Evolutionary conservation across 2,888 invertebrate species (phyloP), one percentile per base, ranked within the genome.

Genomic region (Hydriomena furcata): DNA sequence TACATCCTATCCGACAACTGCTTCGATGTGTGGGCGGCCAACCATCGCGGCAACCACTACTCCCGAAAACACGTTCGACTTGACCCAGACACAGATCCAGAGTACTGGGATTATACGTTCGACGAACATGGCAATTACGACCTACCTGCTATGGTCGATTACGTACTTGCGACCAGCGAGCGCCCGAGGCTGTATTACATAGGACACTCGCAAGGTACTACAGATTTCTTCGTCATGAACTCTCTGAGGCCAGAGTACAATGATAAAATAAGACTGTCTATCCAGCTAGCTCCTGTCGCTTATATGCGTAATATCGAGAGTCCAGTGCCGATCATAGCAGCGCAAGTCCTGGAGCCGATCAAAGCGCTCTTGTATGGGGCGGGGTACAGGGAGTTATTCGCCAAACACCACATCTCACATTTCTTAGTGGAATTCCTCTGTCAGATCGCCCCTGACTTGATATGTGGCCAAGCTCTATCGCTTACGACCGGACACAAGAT

Each of bases 71-170:
- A 95, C 61, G 65, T 75, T 0, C 78, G 69, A 1, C 65, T 86
- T 68, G 63, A 89, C 43, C 79, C 88, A 0, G 66, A 84, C 43
- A 71, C 51, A 0, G 84, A 92, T 47, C 51, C 66, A 1, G 58
- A 73, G 7, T 93, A 76, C 61, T 93, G 92, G 92, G 64, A 89
- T 20, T 93, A 83, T 66, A 92, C 93, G 25, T 93, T 92, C 82
- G 94, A 95, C 68, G 94, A 96, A 73, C 93, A 94, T 73, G 95
- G 94, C 0, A 66, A 83, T 32, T 92, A 91, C 62, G 96, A 97
- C 73, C 51, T 96, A 1, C 94, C 96, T 5, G 92, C 94, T 0
- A 92, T 92, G 72, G 91, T 84, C 4, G 82, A 87, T 57, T 76
- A 75, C 40, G 65, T 86, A 7, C 52, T 82, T 1, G 41, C 58